A percentile compares a stretch with the other conserved stretches of the same genome.
Conservation (phyloP, 2,113 vertebrate species). For the Eulemur macaco region DNA sequence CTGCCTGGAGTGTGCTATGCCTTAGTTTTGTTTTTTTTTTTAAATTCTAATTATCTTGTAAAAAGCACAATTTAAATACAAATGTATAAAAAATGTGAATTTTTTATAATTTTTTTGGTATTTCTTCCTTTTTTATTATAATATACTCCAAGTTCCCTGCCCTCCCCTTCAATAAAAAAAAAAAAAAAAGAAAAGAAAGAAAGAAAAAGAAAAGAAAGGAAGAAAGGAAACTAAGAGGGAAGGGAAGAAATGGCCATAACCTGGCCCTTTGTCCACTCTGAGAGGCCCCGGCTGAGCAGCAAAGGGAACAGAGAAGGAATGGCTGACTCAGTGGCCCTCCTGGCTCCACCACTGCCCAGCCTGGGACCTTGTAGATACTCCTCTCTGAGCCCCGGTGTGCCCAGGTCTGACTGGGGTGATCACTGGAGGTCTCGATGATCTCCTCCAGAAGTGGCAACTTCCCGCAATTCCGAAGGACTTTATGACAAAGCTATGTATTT, state of each 20-base stretch:
- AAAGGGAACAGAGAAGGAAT: background rate
- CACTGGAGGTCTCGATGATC: background rate
- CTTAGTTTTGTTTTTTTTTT: background rate
- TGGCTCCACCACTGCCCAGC: too few species aligned
- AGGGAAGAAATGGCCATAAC: background rate
- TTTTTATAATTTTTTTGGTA: background rate
- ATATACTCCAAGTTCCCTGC: background rate
- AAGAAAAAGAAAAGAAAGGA: background rate
- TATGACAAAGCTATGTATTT: background rate
- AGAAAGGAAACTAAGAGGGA: background rate
- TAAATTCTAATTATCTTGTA: background rate
- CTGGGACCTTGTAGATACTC: background rate
- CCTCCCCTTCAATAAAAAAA: too few species aligned
- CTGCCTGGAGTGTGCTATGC: background rate
- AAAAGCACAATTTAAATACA: constrained; percentile 29
- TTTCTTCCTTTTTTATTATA: background rate
- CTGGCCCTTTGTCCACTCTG: background rate
- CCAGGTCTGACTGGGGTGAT: background rate
- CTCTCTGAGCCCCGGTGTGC: background rate
- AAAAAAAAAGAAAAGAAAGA: too few species aligned
- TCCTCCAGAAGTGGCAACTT: background rate
- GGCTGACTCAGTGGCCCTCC: background rate
- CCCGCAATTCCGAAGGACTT: background rate
- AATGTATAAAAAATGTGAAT: background rate
- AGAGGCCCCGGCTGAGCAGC: background rate